Conservation (phyloP, 2,113 vertebrate species). For the Anhinga anhinga region DNA sequence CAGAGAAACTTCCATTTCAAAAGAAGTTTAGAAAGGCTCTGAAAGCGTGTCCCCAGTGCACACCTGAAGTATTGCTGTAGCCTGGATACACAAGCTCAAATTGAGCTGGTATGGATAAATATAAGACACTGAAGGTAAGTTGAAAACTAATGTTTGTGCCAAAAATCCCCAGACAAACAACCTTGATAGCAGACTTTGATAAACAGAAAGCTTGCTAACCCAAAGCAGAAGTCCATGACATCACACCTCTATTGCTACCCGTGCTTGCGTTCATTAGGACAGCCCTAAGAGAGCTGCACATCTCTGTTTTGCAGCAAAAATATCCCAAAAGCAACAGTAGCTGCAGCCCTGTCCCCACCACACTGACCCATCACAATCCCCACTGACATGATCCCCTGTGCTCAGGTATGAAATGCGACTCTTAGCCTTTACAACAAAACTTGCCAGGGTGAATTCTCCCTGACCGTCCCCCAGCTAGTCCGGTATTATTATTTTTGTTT, state of each 20-base stretch:
- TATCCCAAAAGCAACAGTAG: background rate
- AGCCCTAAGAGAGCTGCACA: background rate
- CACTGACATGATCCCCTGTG: no score
- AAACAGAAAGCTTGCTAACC: background rate
- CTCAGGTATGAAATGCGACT: background rate
- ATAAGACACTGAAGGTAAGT: background rate
- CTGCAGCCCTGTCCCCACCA: background rate
- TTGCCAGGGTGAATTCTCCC: background rate
- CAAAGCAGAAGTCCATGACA: background rate
- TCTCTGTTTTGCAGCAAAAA: background rate
- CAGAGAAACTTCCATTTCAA: background rate
- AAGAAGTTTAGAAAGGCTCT: background rate
- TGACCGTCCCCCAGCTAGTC: background rate
- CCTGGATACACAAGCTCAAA: background rate
- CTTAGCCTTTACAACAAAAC: background rate
- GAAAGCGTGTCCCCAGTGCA: background rate
- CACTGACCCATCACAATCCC: background rate
- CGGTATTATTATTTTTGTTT: background rate
- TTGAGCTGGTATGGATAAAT: background rate
- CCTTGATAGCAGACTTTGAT: background rate
- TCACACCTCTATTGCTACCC: background rate
- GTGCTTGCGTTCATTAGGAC: background rate
- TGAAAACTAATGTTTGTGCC: background rate
- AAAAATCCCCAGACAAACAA: background rate
- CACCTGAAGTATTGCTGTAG: background rate